Base-by-base conservation (phyloP, 2,113 vertebrate genomes). In the Peromyscus maniculatus region DNA sequence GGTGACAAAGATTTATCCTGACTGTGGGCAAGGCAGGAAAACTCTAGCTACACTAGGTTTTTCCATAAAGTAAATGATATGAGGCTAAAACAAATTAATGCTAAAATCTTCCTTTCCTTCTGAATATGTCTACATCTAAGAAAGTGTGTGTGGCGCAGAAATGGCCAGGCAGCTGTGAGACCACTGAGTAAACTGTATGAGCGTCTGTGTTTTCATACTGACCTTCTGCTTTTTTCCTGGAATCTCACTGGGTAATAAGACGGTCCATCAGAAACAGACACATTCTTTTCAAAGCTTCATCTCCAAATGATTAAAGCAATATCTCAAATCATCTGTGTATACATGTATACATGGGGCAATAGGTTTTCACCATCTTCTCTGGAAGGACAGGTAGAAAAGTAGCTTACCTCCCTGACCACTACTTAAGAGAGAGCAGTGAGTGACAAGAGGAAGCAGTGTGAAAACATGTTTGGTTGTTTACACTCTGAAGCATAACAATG, bases 21-120 rank as follows among this genome's bases (percentile, higher is more conserved):
- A 43, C 43, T 43, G 43, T 43, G 43, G 43, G 43, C 43, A 3
- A 43, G 43, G 43, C 43, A 43, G 43, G 43, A 43, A 43, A 43
- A 43, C 43, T 43, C 43, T 43, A 43, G 43, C 43, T 43, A 43
- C 43, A 43, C 22, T 62, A 92, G 62, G 39, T 10, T 82, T 79
- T 82, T 46, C n/a, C 7, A 0, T 39, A 67, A 88, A 88, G 66
- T 87, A 87, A 78, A 16, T 15, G 19, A 82, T 13, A 83, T 77
- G 21, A 11, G 62, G 5, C n/a, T 8, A 4, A 82, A 57, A 83
- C 24, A 87, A 91, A n/a, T 80, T 87, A 22, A 22, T 31, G 3
- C 17, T 17, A 26, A 91, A 93, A 94, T 7, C 5, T 10, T 69
- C 28, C 21, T 95, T 95, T 93, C 39, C 46, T 33, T 94, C 72